These are phyloP conservation scores for Dendropsophus ebraccatus DNA, from an alignment of 2,113 vertebrate genomes.

Conservation along the genomic window DNA sequence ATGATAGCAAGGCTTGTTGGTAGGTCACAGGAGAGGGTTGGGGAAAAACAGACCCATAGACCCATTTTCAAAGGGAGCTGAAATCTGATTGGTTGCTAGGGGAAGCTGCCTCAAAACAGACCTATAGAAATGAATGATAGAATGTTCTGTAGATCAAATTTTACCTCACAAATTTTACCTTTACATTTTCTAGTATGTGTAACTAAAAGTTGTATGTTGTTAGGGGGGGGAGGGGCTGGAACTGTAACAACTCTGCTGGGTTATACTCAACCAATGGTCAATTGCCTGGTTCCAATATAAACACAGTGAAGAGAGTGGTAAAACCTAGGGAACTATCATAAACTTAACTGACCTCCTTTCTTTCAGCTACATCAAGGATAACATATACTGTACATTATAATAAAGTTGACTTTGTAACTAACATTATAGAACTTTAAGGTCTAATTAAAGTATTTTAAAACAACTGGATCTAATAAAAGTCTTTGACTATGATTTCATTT, in stretches of 20 bases:
- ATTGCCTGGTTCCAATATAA: neutral
- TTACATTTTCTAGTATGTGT: no score
- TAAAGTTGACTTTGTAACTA: conserved; percentile 20
- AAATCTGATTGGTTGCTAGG: no score
- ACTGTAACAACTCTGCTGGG: neutral
- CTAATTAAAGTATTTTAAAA: conserved; percentile 24
- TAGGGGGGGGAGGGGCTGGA: neutral
- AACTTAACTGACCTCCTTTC: neutral
- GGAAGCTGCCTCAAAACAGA: no score
- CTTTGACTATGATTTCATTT: neutral
- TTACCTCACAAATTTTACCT: no score
- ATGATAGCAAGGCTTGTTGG: no score
- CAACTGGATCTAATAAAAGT: conserved; percentile 39
- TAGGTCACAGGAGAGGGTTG: no score
- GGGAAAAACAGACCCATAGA: no score
- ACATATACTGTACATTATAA: conserved; percentile 13
- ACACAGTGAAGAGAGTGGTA: neutral
- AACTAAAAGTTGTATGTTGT: neutral
- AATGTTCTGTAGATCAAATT: no score
- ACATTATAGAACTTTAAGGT: conserved; percentile 7
- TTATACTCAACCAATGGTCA: neutral
- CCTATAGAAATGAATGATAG: no score
- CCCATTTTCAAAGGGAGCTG: no score
- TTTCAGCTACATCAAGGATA: neutral
- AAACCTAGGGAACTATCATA: neutral